Evolutionary conservation across 2,888 invertebrate genomes (phyloP), one percentile per base, ranked within the genome.

Genomic region (Synanthedon andrenaeformis): DNA sequence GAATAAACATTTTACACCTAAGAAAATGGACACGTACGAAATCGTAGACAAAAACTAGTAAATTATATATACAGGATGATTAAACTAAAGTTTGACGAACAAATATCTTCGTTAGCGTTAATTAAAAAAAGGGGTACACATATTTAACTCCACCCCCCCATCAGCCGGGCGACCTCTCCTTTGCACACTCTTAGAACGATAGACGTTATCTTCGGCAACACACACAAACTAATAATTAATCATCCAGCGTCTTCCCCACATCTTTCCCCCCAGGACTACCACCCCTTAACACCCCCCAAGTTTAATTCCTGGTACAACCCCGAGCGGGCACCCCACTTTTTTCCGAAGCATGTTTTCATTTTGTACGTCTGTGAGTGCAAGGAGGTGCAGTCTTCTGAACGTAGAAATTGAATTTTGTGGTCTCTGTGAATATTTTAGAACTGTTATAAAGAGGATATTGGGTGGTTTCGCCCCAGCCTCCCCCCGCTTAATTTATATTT

Each of bases 191-290:
- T 53, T 53, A 55, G 35, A 52, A 52, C 42, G 52, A 42, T 52
- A 52, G 52, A 61, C 65, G 65, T 72, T 80, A 82, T 82, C 82
- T 81, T 77, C 68, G 70, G 72, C 52, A 77, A 83, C 83, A 84
- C 84, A 84, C 79, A 86, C 83, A 83, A 83, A 85, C 84, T 83
- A 82, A 86, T 85, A 87, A 87, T 86, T 87, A 87, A 85, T 87
- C 86, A 87, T 85, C 84, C 75, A 70, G 71, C 79, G 70, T 82
- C 82, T 82, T 83, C 73, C 69, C 66, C 76, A 60, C 62, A 61
- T 59, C 61, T 56, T n/a, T 59, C 57, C 58, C 59, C 63, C 62
- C 62, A 35, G 42, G 12, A 19, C 41, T 41, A 14, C 65, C 61
- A 65, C 67, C 63, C 67, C 64, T 63, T 65, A 66, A 64, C 63